Conservation (phyloP, 1,140 invertebrate species). For the Ruditapes philippinarum region DNA sequence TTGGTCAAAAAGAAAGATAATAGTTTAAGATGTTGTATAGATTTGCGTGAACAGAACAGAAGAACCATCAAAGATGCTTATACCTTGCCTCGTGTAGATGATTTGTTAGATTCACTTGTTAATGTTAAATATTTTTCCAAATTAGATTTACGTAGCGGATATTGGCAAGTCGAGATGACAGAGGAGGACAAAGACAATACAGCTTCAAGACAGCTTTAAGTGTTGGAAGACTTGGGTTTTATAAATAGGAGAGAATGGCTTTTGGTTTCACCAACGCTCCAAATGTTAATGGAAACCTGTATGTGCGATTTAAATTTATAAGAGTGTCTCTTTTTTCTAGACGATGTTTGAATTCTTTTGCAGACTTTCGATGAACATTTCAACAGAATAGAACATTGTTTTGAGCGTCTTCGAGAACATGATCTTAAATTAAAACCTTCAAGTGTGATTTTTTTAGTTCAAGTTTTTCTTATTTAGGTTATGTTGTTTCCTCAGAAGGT, state of each 20-base stretch:
- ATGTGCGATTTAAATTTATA: constrained; percentile 18
- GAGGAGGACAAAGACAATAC: constrained; percentile 9
- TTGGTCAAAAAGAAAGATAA: too few relatives aligned
- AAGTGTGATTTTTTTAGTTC: too few relatives aligned
- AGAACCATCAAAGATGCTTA: neutral
- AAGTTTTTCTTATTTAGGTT: too few relatives aligned
- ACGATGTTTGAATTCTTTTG: neutral
- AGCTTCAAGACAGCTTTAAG: too few relatives aligned
- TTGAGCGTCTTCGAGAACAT: neutral
- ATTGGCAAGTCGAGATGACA: neutral
- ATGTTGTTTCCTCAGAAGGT: too few relatives aligned
- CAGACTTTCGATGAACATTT: neutral
- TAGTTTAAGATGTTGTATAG: too few relatives aligned
- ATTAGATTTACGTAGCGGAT: neutral
- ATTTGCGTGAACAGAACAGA: too few relatives aligned
- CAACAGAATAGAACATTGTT: neutral
- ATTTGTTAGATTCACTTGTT: neutral
- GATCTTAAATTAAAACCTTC: too few relatives aligned
- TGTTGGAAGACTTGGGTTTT: neutral
- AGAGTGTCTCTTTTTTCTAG: neutral
- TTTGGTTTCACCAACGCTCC: neutral
- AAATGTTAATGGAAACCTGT: neutral
- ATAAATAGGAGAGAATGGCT: neutral
- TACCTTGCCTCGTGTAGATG: neutral
- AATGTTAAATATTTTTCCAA: neutral